phyloP scores from a whole-genome alignment of 2,113 vertebrate species.

The Psophia crepitans region DNA sequence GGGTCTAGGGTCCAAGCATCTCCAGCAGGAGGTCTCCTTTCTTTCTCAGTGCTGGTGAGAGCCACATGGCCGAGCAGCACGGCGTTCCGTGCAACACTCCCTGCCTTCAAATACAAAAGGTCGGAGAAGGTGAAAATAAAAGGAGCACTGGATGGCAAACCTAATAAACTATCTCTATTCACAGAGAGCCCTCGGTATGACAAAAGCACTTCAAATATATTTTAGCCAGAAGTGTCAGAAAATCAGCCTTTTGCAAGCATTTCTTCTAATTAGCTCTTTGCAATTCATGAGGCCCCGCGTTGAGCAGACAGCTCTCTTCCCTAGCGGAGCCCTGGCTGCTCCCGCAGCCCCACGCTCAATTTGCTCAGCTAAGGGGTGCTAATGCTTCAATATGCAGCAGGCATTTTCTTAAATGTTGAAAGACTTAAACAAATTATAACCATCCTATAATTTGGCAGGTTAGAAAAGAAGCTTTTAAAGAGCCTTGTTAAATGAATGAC shows the following conservation, averaged over 20 bases:
- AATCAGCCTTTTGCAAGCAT: background rate
- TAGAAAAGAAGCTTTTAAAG: slow-evolving; percentile 30
- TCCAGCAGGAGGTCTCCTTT: background rate
- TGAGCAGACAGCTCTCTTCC: background rate
- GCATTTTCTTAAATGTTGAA: background rate
- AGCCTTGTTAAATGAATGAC: slow-evolving; percentile 1
- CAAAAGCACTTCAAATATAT: background rate
- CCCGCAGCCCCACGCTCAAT: background rate
- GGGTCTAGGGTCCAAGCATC: background rate
- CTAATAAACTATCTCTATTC: background rate
- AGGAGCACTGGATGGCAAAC: background rate
- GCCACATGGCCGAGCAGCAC: background rate
- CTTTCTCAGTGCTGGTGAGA: background rate
- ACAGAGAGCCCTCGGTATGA: background rate
- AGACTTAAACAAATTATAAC: slow-evolving; percentile 46
- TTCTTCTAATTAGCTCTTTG: background rate
- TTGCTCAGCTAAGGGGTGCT: background rate
- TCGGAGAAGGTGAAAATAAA: background rate
- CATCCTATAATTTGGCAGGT: slow-evolving; percentile 13
- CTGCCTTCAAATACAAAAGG: background rate
- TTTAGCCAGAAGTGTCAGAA: background rate
- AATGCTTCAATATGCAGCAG: background rate
- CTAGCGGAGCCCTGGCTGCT: background rate
- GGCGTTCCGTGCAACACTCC: background rate
- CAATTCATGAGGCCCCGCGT: background rate